These are phyloP conservation scores for Cryptoblepharus egeriae DNA, from an alignment of 2,797 vertebrate species.

Conservation along the genomic window DNA sequence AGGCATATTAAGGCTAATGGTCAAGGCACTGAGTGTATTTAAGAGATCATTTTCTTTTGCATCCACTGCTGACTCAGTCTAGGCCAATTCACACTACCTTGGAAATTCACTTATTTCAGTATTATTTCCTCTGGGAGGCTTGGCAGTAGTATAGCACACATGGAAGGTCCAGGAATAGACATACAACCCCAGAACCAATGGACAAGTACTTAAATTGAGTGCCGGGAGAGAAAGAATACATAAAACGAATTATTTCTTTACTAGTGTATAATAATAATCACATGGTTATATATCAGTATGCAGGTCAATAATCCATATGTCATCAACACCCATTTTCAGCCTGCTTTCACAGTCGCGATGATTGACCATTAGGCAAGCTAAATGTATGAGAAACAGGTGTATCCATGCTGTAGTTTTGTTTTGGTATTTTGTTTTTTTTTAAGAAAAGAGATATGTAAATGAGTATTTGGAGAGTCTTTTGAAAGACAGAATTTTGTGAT, in stretches of 20 bases:
- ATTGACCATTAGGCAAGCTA: constrained; percentile 18
- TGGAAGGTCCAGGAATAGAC: too few species aligned
- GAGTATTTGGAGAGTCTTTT: not conserved
- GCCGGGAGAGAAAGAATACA: too few species aligned
- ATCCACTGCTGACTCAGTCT: not conserved
- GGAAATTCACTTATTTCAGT: not conserved
- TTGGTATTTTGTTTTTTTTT: too few species aligned
- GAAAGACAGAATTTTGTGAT: not conserved
- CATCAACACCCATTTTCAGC: not conserved
- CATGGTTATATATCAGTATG: not conserved
- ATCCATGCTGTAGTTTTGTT: not conserved
- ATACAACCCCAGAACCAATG: too few species aligned
- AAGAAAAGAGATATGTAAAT: not conserved
- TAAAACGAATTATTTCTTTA: too few species aligned
- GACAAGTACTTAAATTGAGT: too few species aligned
- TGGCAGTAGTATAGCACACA: not conserved
- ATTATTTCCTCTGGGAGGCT: not conserved
- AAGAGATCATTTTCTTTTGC: not conserved
- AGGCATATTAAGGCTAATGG: not conserved
- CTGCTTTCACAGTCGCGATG: not conserved
- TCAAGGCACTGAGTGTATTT: not conserved
- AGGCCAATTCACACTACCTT: not conserved
- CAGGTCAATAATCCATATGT: not conserved
- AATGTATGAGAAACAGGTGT: not conserved
- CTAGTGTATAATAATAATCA: too few species aligned